Evolutionary conservation across 1,140 invertebrate species (phyloP), one percentile per base, ranked within the genome.

Genomic region (Drosophila bipectinata): DNA sequence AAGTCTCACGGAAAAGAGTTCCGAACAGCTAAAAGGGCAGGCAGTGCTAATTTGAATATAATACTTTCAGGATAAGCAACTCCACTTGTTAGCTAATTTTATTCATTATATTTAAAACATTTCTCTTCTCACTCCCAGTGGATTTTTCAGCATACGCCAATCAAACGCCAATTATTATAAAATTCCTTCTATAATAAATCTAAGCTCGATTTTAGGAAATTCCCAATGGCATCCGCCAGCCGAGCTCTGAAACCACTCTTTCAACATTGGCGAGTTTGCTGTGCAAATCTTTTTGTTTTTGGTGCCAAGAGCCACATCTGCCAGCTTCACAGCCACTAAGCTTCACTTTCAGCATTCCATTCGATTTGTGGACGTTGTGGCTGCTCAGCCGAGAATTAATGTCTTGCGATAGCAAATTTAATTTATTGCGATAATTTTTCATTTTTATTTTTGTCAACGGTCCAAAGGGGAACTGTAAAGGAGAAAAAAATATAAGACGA

Each of bases 401-500:
- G 83, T 75, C 67, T 79, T 88, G 83, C 83, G 83, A 87, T 87
- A 87, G 79, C 83, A 87, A 87, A 87, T 87, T 87, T 87, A 87
- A 87, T 87, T 87, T 87, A 87, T 87, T 87, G 80, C 83, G 82
- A 88, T 87, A 87, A 87, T 87, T 87, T 87, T 88, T 88, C 75
- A 88, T 87, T 87, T 88, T 87, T 77, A 83, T 87, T 87, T 87
- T 87, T 87, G 82, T 87, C 82, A 87, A 88, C 83, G 53, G 53
- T 62, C 73, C 71, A 80, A 74, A 62, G 62, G 62, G 49, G 63
- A 48, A 55, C 41, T 24, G 57, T 18, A 44, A 30, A 37, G 26
- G 47, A 51, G 47, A 62, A 47, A 56, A 51, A 15, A 57, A 1
- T 28, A 28, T 28, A 14, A 34, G 52, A 41, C 24, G 69, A 34